Base-by-base conservation (phyloP, 2,113 vertebrate species). In the Brachypodius melanocephalos region DNA sequence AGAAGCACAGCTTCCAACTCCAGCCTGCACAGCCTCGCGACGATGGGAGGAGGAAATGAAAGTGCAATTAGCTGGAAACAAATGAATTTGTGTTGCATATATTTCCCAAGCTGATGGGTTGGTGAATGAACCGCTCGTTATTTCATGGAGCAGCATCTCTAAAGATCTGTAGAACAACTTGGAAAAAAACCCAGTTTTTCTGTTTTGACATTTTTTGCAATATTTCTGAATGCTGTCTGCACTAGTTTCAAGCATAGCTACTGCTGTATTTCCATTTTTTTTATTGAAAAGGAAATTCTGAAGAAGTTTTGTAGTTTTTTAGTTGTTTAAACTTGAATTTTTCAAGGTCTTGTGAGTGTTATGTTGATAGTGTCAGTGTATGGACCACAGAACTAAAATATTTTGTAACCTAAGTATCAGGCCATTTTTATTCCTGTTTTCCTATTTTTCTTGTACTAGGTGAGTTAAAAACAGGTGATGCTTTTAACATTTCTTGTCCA, bases 61-160 rank as follows among this genome's bases (percentile, higher is more conserved):
- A 96, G 91, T 86, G 89, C 85, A 96, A 93, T 95, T 94, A 96
- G 88, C 94, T 93, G 91, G 91, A 93, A 96, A 96, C 65, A 96
- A 96, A 90, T 91, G 94, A 96, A 94, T 93, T 91, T 38, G 4
- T 79, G 78, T 90, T 88, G 94, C 82, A 95, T 91, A 63, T 91
- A 94, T 93, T 96, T 96, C 94, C 93, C 85, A 94, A 92, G 72
- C 89, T 94, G 94, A 90, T 96, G 89, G 55, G 46, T 54, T 85
- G 85, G 87, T 79, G 94, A 95, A 96, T 82, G 81, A 93, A 91
- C 88, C 54, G 52, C 85, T 85, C 67, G 0, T 94, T 66, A 83
- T 85, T 95, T 91, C 68, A 49, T 20, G 81, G 75, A 89, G 89
- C 69, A 88, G 87, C 89, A 73, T 95, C 91, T 95, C 91, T 87